Evolutionary conservation across 2,888 invertebrate species (phyloP).

Genomic region (Drosophila merina): DNA sequence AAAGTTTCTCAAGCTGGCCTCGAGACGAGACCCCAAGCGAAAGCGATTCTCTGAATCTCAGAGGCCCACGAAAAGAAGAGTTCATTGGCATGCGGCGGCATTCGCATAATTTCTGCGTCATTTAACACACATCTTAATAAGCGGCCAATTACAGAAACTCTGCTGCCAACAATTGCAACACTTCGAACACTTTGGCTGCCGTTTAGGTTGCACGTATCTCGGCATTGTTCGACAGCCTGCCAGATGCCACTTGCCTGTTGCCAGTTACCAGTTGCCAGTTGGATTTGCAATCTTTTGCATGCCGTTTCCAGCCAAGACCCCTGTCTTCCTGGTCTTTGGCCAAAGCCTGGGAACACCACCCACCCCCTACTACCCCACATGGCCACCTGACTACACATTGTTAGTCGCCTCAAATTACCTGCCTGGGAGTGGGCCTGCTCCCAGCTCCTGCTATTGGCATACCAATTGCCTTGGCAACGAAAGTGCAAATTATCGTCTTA

Average conservation of each 20-base stretch:
- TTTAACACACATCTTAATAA: conserved; percentile 46
- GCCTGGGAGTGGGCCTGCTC: conserved; percentile 50
- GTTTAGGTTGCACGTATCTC: conserved; percentile 24
- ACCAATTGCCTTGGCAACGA: conserved; percentile 58
- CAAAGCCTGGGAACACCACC: conserved; percentile 44
- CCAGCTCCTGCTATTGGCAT: conserved; percentile 43
- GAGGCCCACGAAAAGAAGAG: conserved; percentile 14
- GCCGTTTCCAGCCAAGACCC: conserved; percentile 46
- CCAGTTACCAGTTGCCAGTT: conserved; percentile 12
- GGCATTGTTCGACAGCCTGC: conserved; percentile 40
- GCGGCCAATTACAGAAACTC: conserved; percentile 60
- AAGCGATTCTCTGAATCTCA: conserved; percentile 25
- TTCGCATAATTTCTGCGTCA: conserved; percentile 53
- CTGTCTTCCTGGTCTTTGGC: conserved; percentile 65
- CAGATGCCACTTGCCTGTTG: conserved; percentile 27
- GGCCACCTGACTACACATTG: conserved; percentile 59
- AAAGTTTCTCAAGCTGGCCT: conserved; percentile 34
- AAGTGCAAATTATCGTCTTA: conserved; percentile 61
- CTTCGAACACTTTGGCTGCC: conserved; percentile 36
- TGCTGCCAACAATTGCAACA: conserved; percentile 39
- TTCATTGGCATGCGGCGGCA: conserved; percentile 50
- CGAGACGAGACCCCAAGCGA: conserved; percentile 20
- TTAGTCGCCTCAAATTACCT: conserved; percentile 71
- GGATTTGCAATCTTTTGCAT: conserved; percentile 51
- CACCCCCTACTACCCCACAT: conserved; percentile 7